A percentile compares a stretch with the other conserved stretches of the same genome.
Conservation (phyloP, 2,113 vertebrate species). For the Prionailurus bengalensis region DNA sequence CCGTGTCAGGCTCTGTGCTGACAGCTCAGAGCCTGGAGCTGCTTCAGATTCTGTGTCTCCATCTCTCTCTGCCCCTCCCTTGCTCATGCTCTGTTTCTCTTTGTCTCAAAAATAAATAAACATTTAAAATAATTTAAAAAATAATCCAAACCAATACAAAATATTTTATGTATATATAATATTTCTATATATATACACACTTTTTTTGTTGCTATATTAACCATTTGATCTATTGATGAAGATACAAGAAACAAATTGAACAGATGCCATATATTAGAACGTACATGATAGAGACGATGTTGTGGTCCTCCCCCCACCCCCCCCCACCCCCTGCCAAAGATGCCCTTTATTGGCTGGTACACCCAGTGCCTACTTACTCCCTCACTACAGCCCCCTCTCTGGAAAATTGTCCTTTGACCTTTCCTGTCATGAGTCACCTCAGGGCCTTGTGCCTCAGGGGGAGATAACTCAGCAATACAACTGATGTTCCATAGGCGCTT, state of each 20-base stretch:
- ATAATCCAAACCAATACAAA: not conserved
- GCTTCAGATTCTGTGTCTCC: too few species aligned
- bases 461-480: not conserved
- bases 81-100: too few species aligned
- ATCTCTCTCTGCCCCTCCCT: too few species aligned
- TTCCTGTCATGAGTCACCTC: not conserved
- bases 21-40: too few species aligned
- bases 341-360: not conserved
- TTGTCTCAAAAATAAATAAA: too few species aligned
- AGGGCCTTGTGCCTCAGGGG: not conserved
- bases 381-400: not conserved
- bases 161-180: too few species aligned
- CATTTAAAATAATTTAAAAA: too few species aligned
- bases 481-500: not conserved
- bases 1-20: too few species aligned
- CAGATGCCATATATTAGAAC: not conserved
- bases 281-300: not conserved
- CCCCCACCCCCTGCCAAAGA: not conserved
- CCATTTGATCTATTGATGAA: not conserved
- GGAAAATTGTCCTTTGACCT: not conserved
- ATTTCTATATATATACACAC: not conserved
- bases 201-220: not conserved
- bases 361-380: not conserved
- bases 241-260: not conserved
- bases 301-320: too few species aligned